phyloP scores from a whole-genome alignment of 2,797 vertebrate species.

The Meriones psammophilus region DNA sequence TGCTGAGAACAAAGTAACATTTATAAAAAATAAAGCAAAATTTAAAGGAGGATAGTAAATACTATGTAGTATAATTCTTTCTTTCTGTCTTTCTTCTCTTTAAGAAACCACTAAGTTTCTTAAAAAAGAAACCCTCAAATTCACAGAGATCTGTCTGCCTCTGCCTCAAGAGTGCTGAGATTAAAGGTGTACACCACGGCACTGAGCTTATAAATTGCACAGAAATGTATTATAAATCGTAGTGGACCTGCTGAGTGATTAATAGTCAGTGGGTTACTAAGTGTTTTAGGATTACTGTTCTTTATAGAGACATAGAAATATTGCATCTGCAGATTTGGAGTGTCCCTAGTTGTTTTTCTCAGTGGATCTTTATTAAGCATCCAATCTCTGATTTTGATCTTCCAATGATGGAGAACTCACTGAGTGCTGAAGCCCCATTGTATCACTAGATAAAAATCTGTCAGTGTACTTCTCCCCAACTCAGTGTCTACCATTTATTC shows the following conservation, averaged over 20 bases:
- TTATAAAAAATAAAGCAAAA: neutral
- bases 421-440: neutral
- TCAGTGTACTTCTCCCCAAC: constrained; percentile 3
- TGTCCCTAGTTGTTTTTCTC: neutral
- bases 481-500: neutral
- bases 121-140: neutral
- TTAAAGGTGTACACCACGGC: neutral
- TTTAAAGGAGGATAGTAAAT: constrained; percentile 41
- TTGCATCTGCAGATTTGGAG: neutral
- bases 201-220: neutral
- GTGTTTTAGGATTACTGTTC: constrained; percentile 20
- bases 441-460: neutral
- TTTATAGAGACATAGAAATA: neutral
- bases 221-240: neutral
- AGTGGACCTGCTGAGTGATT: neutral
- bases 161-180: too few species aligned
- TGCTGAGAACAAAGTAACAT: constrained; percentile 50
- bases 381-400: neutral
- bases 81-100: neutral
- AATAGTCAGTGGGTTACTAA: neutral
- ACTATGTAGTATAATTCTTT: constrained; percentile 8
- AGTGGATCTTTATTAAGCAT: neutral
- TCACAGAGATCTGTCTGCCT: neutral
- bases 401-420: neutral
- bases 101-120: neutral